phyloP scores from a whole-genome alignment of 2,888 invertebrate species.

The Conomelus anceps region DNA sequence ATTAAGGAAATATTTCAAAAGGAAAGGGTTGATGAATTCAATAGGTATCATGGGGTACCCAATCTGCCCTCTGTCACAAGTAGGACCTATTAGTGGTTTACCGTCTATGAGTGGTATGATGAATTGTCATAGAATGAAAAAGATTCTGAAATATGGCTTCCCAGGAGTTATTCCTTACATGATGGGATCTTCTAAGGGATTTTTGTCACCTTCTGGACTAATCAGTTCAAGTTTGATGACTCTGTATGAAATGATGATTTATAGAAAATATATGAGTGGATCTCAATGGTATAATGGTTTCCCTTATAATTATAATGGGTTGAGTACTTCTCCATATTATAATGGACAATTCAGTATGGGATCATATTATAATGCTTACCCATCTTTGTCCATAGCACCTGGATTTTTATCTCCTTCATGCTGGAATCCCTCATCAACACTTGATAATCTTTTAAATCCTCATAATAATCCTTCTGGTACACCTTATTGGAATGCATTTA shows the following conservation, averaged over 20 bases:
- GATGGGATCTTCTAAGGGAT: too few species aligned
- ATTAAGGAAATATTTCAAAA: too few species aligned
- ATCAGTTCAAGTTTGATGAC: background rate
- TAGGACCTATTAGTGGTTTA: too few species aligned
- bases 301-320: background rate
- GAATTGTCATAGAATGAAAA: too few species aligned
- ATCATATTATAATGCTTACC: background rate
- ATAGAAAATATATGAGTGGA: background rate
- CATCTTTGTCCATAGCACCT: too few species aligned
- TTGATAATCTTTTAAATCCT: background rate
- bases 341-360: background rate
- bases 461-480: background rate
- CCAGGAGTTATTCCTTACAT: too few species aligned
- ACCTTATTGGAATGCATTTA: background rate
- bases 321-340: background rate
- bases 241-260: background rate
- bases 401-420: background rate
- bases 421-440: background rate
- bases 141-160: too few species aligned
- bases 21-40: background rate
- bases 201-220: background rate
- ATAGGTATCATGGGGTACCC: background rate
- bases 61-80: background rate
- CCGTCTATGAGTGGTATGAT: too few species aligned
- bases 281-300: background rate